These are phyloP conservation scores for Caenorhabditis becei DNA, from an alignment of 2,888 invertebrate genomes.

Conservation along the genomic window DNA sequence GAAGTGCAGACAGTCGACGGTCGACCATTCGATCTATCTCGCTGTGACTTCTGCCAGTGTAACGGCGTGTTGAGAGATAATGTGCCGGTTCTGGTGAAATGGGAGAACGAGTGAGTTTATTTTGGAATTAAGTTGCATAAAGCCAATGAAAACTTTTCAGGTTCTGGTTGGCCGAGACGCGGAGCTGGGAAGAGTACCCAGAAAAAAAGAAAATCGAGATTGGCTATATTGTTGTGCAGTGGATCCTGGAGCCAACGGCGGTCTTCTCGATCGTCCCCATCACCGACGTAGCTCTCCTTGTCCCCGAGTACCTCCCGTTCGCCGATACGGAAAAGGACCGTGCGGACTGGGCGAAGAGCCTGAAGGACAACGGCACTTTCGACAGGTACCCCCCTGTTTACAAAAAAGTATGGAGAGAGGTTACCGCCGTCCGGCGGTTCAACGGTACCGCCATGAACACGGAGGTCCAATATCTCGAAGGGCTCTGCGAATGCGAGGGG, in stretches of 20 bases:
- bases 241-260: not conserved
- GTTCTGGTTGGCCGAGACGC: not conserved
- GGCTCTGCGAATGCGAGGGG: constrained; percentile 8
- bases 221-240: not conserved
- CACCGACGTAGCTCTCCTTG: not conserved
- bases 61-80: not conserved
- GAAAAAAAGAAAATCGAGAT: not conserved
- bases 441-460: no score
- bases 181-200: not conserved
- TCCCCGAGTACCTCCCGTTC: not conserved
- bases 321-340: not conserved
- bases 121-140: not conserved
- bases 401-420: no score
- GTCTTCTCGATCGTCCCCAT: not conserved
- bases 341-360: no score
- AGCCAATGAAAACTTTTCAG: not conserved
- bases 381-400: no score
- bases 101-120: not conserved
- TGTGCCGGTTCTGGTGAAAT: not conserved
- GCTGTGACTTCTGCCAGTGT: not conserved
- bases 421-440: no score
- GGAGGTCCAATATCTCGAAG: no score
- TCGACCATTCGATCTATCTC: not conserved
- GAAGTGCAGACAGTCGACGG: not conserved
- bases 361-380: no score